These are phyloP conservation scores for Sylvilagus floridanus DNA, from an alignment of 2,797 vertebrate genomes.

Conservation along the genomic window DNA sequence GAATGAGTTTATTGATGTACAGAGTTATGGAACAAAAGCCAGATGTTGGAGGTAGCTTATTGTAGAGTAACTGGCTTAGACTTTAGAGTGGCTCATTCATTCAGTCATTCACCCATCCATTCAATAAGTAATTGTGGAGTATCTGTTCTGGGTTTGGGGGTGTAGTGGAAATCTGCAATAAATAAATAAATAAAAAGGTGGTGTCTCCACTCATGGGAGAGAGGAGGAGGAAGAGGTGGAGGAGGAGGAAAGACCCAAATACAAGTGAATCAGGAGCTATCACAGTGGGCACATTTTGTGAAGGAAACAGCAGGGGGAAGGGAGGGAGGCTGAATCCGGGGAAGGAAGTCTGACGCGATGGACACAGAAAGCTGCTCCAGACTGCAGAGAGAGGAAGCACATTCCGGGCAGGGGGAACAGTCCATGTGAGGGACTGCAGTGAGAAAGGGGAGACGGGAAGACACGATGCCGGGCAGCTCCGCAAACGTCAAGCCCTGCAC, in stretches of 20 bases:
- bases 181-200: background rate
- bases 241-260: background rate
- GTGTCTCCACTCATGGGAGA: too few species aligned
- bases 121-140: constrained; percentile 3
- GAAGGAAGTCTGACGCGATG: background rate
- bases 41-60: background rate
- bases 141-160: background rate
- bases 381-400: background rate
- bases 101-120: background rate
- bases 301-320: background rate
- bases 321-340: background rate
- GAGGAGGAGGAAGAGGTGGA: too few species aligned
- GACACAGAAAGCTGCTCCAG: background rate
- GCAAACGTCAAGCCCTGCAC: background rate
- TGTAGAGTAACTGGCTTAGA: background rate
- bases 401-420: background rate
- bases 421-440: background rate
- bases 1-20: background rate
- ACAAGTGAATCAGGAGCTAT: background rate
- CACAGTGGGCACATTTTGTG: background rate
- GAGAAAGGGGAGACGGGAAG: background rate
- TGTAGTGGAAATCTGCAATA: background rate
- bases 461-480: background rate
- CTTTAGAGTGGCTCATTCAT: background rate
- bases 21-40: background rate